These are phyloP conservation scores for Clytia hemisphaerica DNA, from an alignment of 30 jellyfish, hydroid and myxozoan species.

Conservation along the genomic window DNA sequence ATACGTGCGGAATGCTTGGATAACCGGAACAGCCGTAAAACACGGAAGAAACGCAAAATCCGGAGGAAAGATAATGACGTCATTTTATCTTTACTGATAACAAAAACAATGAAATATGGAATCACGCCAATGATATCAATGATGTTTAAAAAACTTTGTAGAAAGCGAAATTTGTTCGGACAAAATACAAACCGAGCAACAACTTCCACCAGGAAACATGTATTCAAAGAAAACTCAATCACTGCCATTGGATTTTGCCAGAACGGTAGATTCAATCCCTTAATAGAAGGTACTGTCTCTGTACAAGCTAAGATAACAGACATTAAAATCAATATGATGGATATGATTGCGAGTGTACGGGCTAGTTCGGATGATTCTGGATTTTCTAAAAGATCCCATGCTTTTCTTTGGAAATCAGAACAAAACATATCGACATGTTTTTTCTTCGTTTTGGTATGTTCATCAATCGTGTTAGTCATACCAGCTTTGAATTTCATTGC, in stretches of 20 bases:
- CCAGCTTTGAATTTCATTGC: constrained; percentile 57
- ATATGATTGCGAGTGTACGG: constrained; percentile 33
- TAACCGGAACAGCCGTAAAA: constrained; percentile 62
- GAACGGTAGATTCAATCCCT: not conserved
- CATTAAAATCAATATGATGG: constrained; percentile 34
- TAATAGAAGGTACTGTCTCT: constrained; percentile 51
- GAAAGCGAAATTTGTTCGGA: constrained; percentile 53
- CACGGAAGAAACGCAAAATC: constrained; percentile 51
- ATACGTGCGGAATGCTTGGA: constrained; percentile 57
- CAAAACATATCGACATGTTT: too few relatives aligned
- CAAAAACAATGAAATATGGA: constrained; percentile 49
- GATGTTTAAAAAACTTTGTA: constrained; percentile 34
- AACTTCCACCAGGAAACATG: constrained; percentile 68
- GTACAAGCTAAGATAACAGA: constrained; percentile 62
- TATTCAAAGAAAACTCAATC: not conserved
- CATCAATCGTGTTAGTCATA: too few relatives aligned
- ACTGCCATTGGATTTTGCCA: constrained; percentile 1
- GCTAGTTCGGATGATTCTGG: constrained; percentile 73
- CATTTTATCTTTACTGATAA: constrained; percentile 18
- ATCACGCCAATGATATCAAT: constrained; percentile 58
- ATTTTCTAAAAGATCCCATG: constrained; percentile 59
- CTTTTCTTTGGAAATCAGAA: not conserved
- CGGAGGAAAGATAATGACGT: constrained; percentile 39
- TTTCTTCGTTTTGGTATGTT: too few relatives aligned
- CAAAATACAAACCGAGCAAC: constrained; percentile 30